phyloP scores from a whole-genome alignment of 2,113 vertebrate genomes.

The Pampusana beccarii region DNA sequence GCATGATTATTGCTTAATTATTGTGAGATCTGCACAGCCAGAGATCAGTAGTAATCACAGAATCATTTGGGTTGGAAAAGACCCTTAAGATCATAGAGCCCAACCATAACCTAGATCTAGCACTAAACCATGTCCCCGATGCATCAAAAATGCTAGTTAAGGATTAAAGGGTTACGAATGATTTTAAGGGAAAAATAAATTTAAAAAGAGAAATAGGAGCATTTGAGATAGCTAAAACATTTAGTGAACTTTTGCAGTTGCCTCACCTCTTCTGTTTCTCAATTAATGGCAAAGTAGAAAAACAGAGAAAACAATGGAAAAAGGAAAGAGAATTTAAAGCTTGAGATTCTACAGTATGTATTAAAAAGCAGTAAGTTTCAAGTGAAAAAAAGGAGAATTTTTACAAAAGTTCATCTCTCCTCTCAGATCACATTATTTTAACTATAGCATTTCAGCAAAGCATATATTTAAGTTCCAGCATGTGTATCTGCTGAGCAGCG shows the following conservation, averaged over 20 bases:
- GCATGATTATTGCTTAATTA: background rate
- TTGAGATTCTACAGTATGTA: background rate
- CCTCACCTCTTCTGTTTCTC: background rate
- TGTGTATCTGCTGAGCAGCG: background rate
- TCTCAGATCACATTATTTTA: background rate
- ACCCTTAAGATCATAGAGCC: too few species aligned
- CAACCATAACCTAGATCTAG: too few species aligned
- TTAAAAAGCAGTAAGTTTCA: background rate
- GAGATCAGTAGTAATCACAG: background rate
- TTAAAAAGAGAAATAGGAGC: background rate
- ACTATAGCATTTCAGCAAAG: background rate
- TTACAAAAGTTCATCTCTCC: background rate
- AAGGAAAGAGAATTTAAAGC: background rate
- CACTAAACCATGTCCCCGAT: background rate
- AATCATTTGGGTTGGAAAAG: too few species aligned
- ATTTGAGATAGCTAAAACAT: background rate
- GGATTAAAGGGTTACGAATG: background rate
- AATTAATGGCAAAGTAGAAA: background rate
- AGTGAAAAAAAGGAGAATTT: background rate
- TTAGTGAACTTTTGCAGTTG: background rate
- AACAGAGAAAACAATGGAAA: background rate
- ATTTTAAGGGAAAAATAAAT: background rate
- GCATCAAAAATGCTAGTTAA: background rate
- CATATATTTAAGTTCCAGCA: background rate
- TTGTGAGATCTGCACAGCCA: background rate